Conservation (phyloP, 2,113 vertebrate species). For the Sylvietta virens region DNA sequence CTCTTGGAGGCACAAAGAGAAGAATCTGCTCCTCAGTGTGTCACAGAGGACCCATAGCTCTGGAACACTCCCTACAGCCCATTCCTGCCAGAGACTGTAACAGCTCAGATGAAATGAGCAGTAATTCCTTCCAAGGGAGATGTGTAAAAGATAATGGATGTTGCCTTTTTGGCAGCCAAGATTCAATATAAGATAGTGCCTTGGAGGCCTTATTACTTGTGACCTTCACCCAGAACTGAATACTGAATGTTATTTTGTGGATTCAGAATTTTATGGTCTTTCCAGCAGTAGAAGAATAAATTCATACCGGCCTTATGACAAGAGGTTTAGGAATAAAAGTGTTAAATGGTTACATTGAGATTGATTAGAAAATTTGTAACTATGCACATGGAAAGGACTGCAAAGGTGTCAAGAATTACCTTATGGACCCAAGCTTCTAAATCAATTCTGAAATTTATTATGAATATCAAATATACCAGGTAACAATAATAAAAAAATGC, state of each 20-base stretch:
- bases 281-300: not conserved
- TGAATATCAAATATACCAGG: not conserved
- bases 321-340: not conserved
- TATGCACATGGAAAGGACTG: not conserved
- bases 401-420: not conserved
- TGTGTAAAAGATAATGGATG: constrained; percentile 36
- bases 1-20: not conserved
- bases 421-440: not conserved
- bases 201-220: constrained; percentile 55
- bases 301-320: not conserved
- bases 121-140: constrained; percentile 40
- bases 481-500: not conserved
- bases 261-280: not conserved
- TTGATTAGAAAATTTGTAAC: not conserved
- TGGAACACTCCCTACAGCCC: not conserved
- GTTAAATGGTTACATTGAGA: not conserved
- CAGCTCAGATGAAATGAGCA: constrained; percentile 15
- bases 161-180: constrained; percentile 49
- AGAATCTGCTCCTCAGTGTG: not conserved
- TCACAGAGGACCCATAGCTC: not conserved
- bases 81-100: not conserved
- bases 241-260: constrained; percentile 46
- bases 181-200: constrained; percentile 40
- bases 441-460: not conserved
- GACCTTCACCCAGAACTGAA: constrained; percentile 48